Evolutionary conservation across 2,113 vertebrate species (phyloP).

Genomic region (Dromiciops gliroides): DNA sequence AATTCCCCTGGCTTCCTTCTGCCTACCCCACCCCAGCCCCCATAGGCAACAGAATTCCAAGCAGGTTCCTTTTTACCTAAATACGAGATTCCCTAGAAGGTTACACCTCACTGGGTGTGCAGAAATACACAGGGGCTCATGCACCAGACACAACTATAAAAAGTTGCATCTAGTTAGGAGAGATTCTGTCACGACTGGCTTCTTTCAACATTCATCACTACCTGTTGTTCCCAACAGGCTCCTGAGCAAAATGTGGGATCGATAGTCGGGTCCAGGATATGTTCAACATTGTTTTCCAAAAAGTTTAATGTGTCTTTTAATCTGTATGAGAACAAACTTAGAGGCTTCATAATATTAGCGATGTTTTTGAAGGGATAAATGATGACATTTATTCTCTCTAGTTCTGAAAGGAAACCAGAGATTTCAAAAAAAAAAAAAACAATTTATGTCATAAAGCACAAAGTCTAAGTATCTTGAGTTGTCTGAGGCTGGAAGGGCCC

Average conservation of each 20-base stretch:
- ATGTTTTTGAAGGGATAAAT: background rate
- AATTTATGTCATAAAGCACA: background rate
- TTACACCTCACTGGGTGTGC: background rate
- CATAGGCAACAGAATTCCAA: background rate
- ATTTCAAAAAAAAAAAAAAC: background rate
- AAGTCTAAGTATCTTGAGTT: background rate
- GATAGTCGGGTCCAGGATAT: background rate
- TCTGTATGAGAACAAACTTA: background rate
- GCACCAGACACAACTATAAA: background rate
- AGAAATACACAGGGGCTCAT: background rate
- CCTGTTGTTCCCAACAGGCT: background rate
- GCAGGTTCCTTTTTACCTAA: background rate
- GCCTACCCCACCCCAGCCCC: conserved; percentile 13
- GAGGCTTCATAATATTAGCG: background rate
- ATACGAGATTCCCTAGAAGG: background rate
- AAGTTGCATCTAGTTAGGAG: background rate
- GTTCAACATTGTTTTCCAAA: background rate
- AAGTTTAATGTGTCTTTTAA: background rate
- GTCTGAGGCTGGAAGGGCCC: background rate
- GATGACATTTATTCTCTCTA: background rate
- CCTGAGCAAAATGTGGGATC: background rate
- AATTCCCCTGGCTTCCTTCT: conserved; percentile 50
- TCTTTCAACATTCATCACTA: background rate
- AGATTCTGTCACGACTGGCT: background rate
- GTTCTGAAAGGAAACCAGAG: background rate